Percentiles rank a stretch among this genome's conserved stretches.
Conservation (phyloP, 2,888 invertebrate genomes). For the Brachypterus glaber region DNA sequence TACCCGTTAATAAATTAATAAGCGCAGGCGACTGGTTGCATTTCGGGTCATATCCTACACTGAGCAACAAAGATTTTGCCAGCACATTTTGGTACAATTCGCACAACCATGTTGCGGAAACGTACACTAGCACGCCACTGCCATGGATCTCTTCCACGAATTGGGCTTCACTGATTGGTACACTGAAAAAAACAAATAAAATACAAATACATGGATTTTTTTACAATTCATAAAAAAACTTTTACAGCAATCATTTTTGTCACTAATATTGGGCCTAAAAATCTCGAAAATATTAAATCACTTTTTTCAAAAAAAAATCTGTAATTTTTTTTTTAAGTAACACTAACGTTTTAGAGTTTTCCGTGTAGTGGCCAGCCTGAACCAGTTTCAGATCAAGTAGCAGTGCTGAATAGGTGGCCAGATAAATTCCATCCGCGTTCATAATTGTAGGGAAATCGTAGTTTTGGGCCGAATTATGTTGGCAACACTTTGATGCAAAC, state of each 20-base stretch:
- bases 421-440: constrained; percentile 91
- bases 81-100: constrained; percentile 85
- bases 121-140: constrained; percentile 83
- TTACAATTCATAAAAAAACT: too few species aligned
- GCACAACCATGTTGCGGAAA: constrained; percentile 88
- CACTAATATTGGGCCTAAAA: too few species aligned
- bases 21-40: constrained; percentile 52
- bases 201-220: too few species aligned
- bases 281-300: too few species aligned
- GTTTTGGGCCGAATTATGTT: constrained; percentile 60
- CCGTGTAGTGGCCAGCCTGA: constrained; percentile 63
- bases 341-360: constrained; percentile 42
- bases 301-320: too few species aligned
- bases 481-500: constrained; percentile 85
- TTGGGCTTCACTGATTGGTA: constrained; percentile 69
- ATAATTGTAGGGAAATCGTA: constrained; percentile 65
- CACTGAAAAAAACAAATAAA: constrained; percentile 21
- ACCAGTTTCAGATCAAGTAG: constrained; percentile 73
- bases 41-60: constrained; percentile 55
- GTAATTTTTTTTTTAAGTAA: too few species aligned
- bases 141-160: constrained; percentile 89
- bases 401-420: constrained; percentile 80
- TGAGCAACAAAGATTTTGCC: constrained; percentile 59
- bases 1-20: constrained; percentile 67
- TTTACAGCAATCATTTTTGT: too few species aligned